These are phyloP conservation scores for Pseudolaguvia tuberculata DNA, from an alignment of 2,113 vertebrate genomes.

Conservation along the genomic window DNA sequence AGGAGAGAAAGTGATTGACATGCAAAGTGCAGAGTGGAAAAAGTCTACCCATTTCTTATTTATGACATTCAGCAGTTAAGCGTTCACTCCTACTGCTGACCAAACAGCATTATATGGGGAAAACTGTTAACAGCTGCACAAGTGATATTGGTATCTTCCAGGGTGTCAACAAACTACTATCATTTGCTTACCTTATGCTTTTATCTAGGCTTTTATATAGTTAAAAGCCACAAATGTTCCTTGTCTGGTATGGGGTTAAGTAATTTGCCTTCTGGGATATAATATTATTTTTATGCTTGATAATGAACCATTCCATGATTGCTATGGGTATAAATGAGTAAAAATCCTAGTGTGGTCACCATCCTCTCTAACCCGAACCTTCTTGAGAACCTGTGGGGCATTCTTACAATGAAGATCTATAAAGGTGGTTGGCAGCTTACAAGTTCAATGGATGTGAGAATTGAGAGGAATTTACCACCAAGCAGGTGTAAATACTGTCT, in stretches of 20 bases:
- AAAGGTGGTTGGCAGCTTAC: background rate
- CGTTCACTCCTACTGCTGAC: slow-evolving; percentile 37
- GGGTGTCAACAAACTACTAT: background rate
- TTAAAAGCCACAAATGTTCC: background rate
- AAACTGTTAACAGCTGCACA: slow-evolving; percentile 30
- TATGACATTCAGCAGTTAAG: slow-evolving; percentile 46
- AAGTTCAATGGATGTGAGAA: too few relatives aligned
- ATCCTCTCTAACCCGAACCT: slow-evolving; percentile 21
- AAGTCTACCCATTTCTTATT: slow-evolving; percentile 43
- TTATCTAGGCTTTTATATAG: slow-evolving; percentile 4
- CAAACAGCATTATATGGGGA: slow-evolving; percentile 32
- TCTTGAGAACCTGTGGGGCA: slow-evolving; percentile 22
- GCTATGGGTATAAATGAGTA: background rate
- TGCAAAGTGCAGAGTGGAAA: slow-evolving; percentile 32
- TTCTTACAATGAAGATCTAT: too few relatives aligned
- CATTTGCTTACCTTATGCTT: slow-evolving; percentile 9
- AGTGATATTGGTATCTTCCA: slow-evolving; percentile 10
- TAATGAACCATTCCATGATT: background rate
- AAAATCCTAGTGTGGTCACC: background rate
- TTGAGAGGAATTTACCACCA: too few relatives aligned
- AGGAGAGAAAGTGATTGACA: slow-evolving; percentile 40
- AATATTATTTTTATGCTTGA: background rate
- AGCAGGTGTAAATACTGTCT: too few relatives aligned
- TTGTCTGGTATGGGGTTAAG: background rate
- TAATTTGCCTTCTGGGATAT: background rate